Evolutionary conservation across 64 coral and sea anemone genomes (phyloP).

Genomic region (Montipora cactus): DNA sequence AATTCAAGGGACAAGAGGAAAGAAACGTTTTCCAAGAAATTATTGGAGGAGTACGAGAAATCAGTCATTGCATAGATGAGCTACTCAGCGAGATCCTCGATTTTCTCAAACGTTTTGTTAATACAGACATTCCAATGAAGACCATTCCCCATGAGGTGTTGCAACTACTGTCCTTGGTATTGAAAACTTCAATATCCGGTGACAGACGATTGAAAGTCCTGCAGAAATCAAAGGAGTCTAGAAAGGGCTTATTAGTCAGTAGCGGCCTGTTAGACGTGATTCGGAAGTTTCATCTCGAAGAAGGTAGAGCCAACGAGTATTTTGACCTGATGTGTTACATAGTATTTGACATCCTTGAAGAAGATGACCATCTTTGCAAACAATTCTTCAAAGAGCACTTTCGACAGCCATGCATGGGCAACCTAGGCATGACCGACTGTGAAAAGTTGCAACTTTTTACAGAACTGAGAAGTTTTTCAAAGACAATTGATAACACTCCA

Average conservation of each 20-base stretch:
- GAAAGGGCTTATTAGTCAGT: neutral
- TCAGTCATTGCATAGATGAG: neutral
- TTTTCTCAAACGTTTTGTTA: neutral
- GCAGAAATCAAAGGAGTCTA: neutral
- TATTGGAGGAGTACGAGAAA: neutral
- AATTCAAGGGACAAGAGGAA: neutral
- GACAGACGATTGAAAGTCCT: slow-evolving; percentile 11
- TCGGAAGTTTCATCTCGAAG: neutral
- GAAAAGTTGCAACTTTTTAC: neutral
- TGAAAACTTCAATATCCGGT: neutral
- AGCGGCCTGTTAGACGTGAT: neutral
- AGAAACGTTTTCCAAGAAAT: neutral
- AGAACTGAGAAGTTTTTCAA: neutral
- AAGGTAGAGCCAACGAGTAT: neutral
- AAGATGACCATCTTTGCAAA: neutral
- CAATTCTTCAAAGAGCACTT: neutral
- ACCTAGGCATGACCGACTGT: neutral
- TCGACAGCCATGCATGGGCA: neutral
- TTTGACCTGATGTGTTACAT: neutral
- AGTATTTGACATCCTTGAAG: neutral
- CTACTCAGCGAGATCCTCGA: neutral
- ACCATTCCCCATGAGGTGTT: neutral
- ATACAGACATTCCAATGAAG: neutral
- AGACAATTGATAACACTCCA: neutral
- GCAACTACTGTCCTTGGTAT: neutral